These are phyloP conservation scores for Polietes domitor DNA, from an alignment of 2,888 invertebrate genomes.

Conservation along the genomic window DNA sequence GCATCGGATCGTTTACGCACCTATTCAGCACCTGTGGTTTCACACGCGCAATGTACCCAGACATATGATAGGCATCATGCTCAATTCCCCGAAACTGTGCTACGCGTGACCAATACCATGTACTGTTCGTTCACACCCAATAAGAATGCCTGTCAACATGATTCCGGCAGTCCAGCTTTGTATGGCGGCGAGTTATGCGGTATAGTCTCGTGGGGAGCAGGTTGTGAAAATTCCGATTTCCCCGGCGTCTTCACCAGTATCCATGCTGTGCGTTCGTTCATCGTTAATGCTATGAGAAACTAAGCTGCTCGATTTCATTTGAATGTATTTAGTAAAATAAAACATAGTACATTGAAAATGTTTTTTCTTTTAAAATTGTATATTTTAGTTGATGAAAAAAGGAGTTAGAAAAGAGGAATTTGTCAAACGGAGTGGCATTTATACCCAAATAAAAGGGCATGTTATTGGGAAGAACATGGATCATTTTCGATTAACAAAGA, in stretches of 20 bases:
- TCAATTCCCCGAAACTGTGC: background rate
- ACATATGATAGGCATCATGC: background rate
- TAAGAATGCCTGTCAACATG: slow-evolving; percentile 76
- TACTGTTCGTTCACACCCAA: slow-evolving; percentile 80
- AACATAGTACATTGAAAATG: too few relatives aligned
- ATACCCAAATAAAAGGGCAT: too few relatives aligned
- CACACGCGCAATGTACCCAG: background rate
- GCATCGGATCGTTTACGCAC: slow-evolving; percentile 72
- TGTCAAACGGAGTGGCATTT: too few relatives aligned
- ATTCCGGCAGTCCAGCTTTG: slow-evolving; percentile 71
- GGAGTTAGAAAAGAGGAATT: too few relatives aligned
- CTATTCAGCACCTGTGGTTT: slow-evolving; percentile 7
- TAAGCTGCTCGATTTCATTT: slow-evolving; percentile 70
- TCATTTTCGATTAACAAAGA: too few relatives aligned
- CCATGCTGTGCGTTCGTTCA: background rate
- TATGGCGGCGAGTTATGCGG: background rate
- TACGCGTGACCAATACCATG: background rate
- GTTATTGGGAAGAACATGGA: too few relatives aligned
- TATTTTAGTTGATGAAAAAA: too few relatives aligned
- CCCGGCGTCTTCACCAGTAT: slow-evolving; percentile 18
- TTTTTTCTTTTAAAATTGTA: too few relatives aligned
- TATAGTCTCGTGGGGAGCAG: background rate
- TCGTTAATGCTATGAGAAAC: background rate
- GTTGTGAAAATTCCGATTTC: background rate
- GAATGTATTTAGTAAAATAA: too few relatives aligned